Evolutionary conservation across 2,888 invertebrate species (phyloP).

Genomic region (Lutraria lutraria): DNA sequence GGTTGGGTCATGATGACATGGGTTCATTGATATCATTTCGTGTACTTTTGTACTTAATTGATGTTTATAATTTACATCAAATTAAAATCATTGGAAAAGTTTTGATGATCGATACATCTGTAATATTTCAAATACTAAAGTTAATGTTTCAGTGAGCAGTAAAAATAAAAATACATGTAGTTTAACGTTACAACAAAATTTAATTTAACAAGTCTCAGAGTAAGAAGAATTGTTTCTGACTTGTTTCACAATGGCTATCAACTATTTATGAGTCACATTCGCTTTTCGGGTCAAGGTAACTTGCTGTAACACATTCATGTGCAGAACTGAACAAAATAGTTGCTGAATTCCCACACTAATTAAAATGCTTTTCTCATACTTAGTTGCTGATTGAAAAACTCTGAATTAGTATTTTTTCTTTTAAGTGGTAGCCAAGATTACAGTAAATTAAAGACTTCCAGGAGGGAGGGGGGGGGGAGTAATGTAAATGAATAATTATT

Average conservation of each 20-base stretch:
- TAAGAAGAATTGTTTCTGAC: too few species aligned
- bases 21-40: too few species aligned
- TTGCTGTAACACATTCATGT: not conserved
- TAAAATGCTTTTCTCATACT: not conserved
- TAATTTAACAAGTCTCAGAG: too few species aligned
- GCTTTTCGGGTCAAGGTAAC: not conserved
- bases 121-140: too few species aligned
- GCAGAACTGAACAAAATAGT: not conserved
- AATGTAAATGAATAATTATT: not conserved
- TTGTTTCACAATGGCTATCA: not conserved
- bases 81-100: too few species aligned
- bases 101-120: too few species aligned
- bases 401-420: not conserved
- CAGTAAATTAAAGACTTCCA: not conserved
- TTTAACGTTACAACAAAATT: too few species aligned
- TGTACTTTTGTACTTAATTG: too few species aligned
- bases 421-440: not conserved
- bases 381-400: not conserved
- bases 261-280: not conserved
- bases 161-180: too few species aligned
- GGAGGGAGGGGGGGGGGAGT: not conserved
- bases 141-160: too few species aligned
- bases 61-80: too few species aligned
- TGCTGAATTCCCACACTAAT: not conserved
- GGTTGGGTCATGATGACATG: too few species aligned